Conservation (phyloP, 2,888 invertebrate genomes). For the Ennomos quercinarius region DNA sequence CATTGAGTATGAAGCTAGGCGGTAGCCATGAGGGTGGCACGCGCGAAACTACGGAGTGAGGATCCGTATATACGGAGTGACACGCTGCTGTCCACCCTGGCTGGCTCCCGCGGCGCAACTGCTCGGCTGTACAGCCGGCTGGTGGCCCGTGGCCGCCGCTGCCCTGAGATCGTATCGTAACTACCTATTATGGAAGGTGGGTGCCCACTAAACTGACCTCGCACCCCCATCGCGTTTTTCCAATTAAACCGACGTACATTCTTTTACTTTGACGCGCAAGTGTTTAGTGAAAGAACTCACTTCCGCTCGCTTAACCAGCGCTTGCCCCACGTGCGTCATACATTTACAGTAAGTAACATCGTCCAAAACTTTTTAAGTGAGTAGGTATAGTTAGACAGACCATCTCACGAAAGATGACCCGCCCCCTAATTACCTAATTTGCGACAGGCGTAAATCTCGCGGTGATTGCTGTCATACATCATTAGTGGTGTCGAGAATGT, state of each 20-base stretch:
- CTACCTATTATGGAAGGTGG: conserved; percentile 78
- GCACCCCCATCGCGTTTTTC: conserved; percentile 84
- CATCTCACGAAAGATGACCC: no score
- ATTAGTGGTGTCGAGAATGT: no score
- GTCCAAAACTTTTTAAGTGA: neutral
- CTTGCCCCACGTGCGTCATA: conserved; percentile 42
- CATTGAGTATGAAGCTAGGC: conserved; percentile 41
- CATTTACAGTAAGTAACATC: conserved; percentile 3
- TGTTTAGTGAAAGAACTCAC: conserved; percentile 60
- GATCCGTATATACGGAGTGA: conserved; percentile 37
- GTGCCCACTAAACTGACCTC: conserved; percentile 81
- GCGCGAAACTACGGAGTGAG: conserved; percentile 31
- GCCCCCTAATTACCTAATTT: no score
- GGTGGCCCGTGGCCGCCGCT: conserved; percentile 36
- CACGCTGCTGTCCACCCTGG: conserved; percentile 19
- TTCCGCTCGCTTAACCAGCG: conserved; percentile 38
- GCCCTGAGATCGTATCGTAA: conserved; percentile 75
- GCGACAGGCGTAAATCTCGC: no score
- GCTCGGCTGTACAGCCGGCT: conserved; percentile 18
- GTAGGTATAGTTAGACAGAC: no score
- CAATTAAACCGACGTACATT: conserved; percentile 78
- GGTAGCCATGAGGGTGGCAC: conserved; percentile 45
- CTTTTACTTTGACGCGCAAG: conserved; percentile 74
- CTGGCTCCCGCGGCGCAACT: conserved; percentile 30
- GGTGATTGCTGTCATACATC: no score